A percentile compares a stretch with the other conserved stretches of the same genome.
Conservation (phyloP, 2,113 vertebrate species). For the Zosterops pallidus region DNA sequence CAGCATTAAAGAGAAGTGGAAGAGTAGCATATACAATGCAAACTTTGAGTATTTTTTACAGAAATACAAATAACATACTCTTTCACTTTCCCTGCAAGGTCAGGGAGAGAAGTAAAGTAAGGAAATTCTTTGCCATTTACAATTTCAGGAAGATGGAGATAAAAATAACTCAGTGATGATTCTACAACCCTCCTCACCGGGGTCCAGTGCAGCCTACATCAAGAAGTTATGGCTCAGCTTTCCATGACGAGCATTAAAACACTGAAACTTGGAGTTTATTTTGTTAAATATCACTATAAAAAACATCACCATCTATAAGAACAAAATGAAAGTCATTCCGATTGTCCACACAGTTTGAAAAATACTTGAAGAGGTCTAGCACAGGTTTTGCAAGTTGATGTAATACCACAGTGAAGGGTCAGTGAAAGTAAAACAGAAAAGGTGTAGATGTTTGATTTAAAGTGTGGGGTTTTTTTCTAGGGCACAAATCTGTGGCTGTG, state of each 20-base stretch:
- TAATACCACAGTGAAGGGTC: not conserved
- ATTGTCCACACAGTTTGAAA: not conserved
- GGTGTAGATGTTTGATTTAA: not conserved
- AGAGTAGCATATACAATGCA: not conserved
- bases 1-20: not conserved
- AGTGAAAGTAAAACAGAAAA: not conserved
- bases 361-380: not conserved
- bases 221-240: not conserved
- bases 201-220: not conserved
- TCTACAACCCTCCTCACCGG: fast-evolving
- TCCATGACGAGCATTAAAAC: not conserved
- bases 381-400: not conserved
- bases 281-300: not conserved
- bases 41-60: not conserved
- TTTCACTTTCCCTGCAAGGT: not conserved
- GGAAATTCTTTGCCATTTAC: not conserved
- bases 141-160: not conserved
- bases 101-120: not conserved
- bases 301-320: not conserved
- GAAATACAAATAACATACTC: not conserved
- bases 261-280: not conserved
- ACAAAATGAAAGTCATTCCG: not conserved
- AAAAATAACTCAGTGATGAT: not conserved
- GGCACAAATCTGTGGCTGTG: not conserved
- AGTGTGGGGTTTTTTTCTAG: not conserved